phyloP scores from a whole-genome alignment of 2,797 vertebrate genomes.

The Leptatherina wallacei region DNA sequence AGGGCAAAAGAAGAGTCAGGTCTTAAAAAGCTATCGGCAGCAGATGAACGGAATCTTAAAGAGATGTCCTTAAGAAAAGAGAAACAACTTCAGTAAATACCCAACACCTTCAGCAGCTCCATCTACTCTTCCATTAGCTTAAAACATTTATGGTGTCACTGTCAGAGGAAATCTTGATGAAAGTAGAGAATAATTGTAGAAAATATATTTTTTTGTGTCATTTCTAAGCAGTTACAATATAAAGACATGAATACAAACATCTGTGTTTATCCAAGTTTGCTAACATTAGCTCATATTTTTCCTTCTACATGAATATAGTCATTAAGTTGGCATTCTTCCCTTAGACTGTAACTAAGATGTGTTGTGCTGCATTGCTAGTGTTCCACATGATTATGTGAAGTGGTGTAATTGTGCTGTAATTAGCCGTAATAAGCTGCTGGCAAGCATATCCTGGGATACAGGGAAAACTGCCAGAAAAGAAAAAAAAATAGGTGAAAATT shows the following conservation, averaged over 20 bases:
- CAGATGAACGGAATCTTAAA: too few relatives aligned
- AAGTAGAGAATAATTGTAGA: too few relatives aligned
- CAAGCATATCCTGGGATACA: slow-evolving; percentile 45
- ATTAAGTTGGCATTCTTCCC: slow-evolving; percentile 35
- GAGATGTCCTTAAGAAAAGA: too few relatives aligned
- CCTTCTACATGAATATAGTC: slow-evolving; percentile 9
- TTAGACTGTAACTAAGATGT: slow-evolving; percentile 49
- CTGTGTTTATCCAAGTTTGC: slow-evolving; percentile 7
- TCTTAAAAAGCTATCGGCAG: too few relatives aligned
- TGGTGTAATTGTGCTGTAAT: slow-evolving; percentile 66
- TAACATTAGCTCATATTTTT: slow-evolving; percentile 20
- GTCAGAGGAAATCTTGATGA: too few relatives aligned
- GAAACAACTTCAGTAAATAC: too few relatives aligned
- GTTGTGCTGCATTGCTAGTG: slow-evolving; percentile 39
- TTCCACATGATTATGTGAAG: slow-evolving; percentile 66
- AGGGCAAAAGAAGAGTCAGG: too few relatives aligned
- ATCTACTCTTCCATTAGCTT: too few relatives aligned
- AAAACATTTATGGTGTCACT: too few relatives aligned
- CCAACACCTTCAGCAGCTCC: too few relatives aligned
- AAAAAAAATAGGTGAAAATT: slow-evolving; percentile 42
- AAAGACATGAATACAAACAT: slow-evolving; percentile 3
- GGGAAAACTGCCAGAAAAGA: slow-evolving; percentile 61
- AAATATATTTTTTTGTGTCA: too few relatives aligned
- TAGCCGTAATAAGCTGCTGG: slow-evolving; percentile 66
- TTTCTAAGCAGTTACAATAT: not conserved